Percentiles rank a stretch among this genome's conserved stretches.
Conservation (phyloP, 2,113 vertebrate species). For the Lipophrys pholis region DNA sequence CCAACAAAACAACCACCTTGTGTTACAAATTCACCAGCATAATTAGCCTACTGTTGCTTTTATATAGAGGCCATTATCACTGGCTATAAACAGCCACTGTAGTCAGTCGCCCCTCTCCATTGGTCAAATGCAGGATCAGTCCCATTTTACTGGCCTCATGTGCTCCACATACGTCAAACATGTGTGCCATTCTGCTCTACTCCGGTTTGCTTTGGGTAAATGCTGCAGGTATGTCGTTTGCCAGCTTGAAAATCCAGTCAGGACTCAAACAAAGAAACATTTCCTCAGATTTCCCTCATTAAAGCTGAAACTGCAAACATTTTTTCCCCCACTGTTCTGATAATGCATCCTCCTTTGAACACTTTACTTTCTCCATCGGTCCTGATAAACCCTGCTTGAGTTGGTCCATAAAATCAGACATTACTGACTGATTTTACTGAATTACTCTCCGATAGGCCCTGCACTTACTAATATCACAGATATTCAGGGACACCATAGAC, state of each 20-base stretch:
- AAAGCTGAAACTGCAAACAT: too few relatives aligned
- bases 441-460: slow-evolving; percentile 3
- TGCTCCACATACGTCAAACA: slow-evolving; percentile 77
- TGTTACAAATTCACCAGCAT: slow-evolving; percentile 57
- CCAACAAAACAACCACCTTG: slow-evolving; percentile 26
- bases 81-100: slow-evolving; percentile 81
- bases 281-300: too few relatives aligned
- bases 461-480: slow-evolving; percentile 8
- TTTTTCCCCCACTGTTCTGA: too few relatives aligned
- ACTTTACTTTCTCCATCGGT: too few relatives aligned
- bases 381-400: background rate
- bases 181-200: slow-evolving; percentile 66
- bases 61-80: slow-evolving; percentile 83
- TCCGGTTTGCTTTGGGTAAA: background rate
- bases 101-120: slow-evolving; percentile 62
- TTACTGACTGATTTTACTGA: background rate
- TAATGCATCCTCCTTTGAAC: too few relatives aligned
- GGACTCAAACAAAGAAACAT: too few relatives aligned
- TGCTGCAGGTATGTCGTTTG: too few relatives aligned
- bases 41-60: slow-evolving; percentile 81
- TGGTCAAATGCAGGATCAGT: slow-evolving; percentile 61
- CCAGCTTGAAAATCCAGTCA: too few relatives aligned
- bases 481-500: slow-evolving; percentile 2
- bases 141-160: slow-evolving; percentile 78
- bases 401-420: slow-evolving; percentile 7